Conservation (phyloP, 2,797 vertebrate species). For the Neosilurus mollespiculum region DNA sequence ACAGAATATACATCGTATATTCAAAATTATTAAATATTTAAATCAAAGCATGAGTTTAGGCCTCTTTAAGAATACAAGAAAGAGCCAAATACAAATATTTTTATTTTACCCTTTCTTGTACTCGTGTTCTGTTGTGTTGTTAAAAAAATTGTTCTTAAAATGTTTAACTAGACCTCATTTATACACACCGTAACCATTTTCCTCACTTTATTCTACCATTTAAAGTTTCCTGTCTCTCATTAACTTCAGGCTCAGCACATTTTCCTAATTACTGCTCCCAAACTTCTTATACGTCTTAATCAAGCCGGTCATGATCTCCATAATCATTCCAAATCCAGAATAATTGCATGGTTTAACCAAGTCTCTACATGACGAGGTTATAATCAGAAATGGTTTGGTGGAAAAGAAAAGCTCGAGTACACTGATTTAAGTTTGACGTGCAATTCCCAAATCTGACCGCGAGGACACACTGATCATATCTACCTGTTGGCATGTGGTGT, state of each 20-base stretch:
- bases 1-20: no score
- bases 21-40: no score
- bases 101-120: no score
- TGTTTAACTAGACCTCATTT: not conserved
- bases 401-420: not conserved
- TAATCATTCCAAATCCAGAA: not conserved
- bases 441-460: not conserved
- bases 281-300: not conserved
- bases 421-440: not conserved
- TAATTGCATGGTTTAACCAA: not conserved
- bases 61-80: no score
- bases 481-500: conserved; percentile 38
- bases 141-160: no score
- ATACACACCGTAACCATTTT: not conserved
- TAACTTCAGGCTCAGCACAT: not conserved
- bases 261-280: not conserved
- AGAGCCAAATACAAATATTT: no score
- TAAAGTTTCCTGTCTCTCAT: not conserved
- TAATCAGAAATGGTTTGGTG: not conserved
- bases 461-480: conserved; percentile 7
- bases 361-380: not conserved
- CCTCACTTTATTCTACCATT: not conserved
- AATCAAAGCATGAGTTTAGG: no score
- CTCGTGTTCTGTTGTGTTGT: no score
- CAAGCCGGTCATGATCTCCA: not conserved